Evolutionary conservation across 2,113 vertebrate genomes (phyloP).

Genomic region (Strigops habroptila): DNA sequence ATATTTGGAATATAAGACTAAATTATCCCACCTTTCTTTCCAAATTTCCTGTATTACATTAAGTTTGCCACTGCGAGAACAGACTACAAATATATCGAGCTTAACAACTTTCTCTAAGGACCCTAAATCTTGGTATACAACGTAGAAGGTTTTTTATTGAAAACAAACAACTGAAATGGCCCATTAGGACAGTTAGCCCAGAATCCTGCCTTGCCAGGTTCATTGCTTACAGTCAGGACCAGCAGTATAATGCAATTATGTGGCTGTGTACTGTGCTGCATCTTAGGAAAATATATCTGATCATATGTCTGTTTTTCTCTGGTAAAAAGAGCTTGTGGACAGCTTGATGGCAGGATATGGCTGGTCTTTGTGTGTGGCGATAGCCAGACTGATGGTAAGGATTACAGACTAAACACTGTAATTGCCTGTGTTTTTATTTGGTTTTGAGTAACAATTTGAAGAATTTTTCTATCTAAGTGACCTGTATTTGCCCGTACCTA

Average conservation of each 20-base stretch:
- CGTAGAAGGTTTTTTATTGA: slow-evolving; percentile 41
- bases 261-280: not conserved
- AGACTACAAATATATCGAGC: not conserved
- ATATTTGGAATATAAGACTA: not conserved
- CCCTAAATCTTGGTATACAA: slow-evolving; percentile 36
- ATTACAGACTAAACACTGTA: slow-evolving; percentile 9
- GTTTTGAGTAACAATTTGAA: not conserved
- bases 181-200: slow-evolving; percentile 56
- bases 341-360: slow-evolving; percentile 54
- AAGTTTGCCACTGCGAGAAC: not conserved
- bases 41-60: not conserved
- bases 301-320: slow-evolving; percentile 37
- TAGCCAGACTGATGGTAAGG: slow-evolving; percentile 39
- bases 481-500: not conserved
- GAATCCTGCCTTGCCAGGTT: slow-evolving; percentile 18
- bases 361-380: slow-evolving; percentile 1
- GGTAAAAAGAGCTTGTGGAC: slow-evolving; percentile 57
- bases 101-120: not conserved
- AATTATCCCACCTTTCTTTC: not conserved
- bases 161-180: slow-evolving; percentile 51
- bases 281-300: slow-evolving; percentile 41
- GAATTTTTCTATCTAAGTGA: not conserved
- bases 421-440: slow-evolving; percentile 6
- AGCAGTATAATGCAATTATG: slow-evolving; percentile 35
- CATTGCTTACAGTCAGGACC: slow-evolving; percentile 54